Conservation (phyloP, 1,140 invertebrate genomes). For the Scaptomyza montana region DNA sequence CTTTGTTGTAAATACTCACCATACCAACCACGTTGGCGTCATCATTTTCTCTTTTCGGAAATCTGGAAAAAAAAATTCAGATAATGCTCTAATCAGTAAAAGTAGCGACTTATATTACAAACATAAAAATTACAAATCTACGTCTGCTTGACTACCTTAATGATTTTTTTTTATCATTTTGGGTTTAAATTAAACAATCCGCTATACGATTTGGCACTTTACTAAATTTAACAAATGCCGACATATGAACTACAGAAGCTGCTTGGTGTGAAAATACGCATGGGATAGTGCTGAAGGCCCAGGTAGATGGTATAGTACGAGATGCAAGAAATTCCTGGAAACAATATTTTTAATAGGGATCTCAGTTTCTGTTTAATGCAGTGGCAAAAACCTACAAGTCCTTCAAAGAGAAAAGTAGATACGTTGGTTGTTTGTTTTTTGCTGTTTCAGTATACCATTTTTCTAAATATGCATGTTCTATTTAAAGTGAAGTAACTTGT, state of each 20-base stretch:
- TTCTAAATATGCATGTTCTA: no score
- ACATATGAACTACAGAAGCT: conserved; percentile 26
- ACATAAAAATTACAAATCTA: no score
- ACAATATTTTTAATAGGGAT: conserved; percentile 6
- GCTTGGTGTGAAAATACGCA: conserved; percentile 48
- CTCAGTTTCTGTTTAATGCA: no score
- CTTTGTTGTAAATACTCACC: conserved; percentile 47
- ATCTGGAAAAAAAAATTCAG: conserved; percentile 40
- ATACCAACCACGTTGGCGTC: conserved; percentile 47
- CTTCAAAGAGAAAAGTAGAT: no score
- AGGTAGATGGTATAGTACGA: conserved; percentile 12
- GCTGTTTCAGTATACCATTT: no score
- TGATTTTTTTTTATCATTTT: no score
- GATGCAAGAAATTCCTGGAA: neutral
- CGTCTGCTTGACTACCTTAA: no score
- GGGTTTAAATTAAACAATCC: no score
- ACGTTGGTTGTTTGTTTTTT: no score
- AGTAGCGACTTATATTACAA: neutral
- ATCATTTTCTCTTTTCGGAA: conserved; percentile 50
- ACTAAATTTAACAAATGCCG: conserved; percentile 27
- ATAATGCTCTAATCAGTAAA: conserved; percentile 15
- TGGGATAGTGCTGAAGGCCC: conserved; percentile 9
- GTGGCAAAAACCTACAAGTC: no score
- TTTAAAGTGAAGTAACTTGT: no score
- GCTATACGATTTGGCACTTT: neutral